Evolutionary conservation across 2,888 invertebrate species (phyloP).

Genomic region (Sepiola atlantica): DNA sequence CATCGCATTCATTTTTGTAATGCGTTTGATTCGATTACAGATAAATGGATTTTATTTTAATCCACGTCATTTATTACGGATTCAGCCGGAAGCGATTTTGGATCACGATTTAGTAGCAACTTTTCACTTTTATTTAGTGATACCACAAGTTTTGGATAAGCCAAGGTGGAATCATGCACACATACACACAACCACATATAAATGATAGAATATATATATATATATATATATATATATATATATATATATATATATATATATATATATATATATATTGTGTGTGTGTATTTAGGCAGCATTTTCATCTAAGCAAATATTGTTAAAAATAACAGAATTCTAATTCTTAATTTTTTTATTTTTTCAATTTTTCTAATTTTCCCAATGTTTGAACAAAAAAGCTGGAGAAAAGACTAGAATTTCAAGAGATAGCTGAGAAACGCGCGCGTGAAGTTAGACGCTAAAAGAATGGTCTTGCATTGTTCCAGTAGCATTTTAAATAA

Average conservation of each 20-base stretch:
- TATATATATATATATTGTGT: no score
- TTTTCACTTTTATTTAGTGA: not conserved
- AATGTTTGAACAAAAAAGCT: no score
- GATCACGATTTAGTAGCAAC: not conserved
- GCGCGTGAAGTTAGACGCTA: no score
- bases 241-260: not conserved
- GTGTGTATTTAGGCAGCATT: no score
- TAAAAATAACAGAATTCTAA: no score
- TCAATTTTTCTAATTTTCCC: no score
- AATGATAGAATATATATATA: not conserved
- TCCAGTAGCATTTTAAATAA: no score
- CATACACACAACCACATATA: not conserved
- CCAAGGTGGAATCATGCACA: not conserved
- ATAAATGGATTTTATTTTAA: not conserved
- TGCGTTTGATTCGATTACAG: not conserved
- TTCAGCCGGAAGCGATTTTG: not conserved
- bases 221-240: slow-evolving; percentile 43
- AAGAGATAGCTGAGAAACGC: no score
- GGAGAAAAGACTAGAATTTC: no score
- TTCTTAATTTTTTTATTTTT: no score
- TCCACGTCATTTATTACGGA: not conserved
- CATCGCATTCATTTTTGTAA: not conserved
- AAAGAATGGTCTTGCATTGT: no score
- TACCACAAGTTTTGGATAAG: no score
- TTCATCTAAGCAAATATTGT: not conserved